Evolutionary conservation across 1,140 invertebrate genomes (phyloP).

Genomic region (Nautilus pompilius): DNA sequence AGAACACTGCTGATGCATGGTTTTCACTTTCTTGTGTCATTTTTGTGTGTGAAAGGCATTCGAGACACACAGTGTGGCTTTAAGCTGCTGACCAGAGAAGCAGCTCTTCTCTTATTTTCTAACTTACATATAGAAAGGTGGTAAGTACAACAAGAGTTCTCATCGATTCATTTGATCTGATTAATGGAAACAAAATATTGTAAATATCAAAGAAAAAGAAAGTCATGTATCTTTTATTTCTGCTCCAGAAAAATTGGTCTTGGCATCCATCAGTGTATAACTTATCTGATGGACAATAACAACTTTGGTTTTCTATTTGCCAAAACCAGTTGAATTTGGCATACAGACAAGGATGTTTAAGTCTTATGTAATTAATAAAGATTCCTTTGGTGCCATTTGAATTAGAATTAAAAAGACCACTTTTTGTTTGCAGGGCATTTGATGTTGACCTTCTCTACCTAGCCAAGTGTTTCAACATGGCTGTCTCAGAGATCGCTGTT

Average conservation of each 20-base stretch:
- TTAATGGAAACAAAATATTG: too few species aligned
- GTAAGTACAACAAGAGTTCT: conserved; percentile 63
- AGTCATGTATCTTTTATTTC: background rate
- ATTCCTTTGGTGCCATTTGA: too few species aligned
- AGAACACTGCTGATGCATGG: conserved; percentile 96
- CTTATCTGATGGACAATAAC: too few species aligned
- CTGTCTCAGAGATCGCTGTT: conserved; percentile 86
- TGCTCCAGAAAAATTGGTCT: background rate
- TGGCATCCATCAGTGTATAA: background rate
- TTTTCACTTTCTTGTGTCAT: conserved; percentile 93
- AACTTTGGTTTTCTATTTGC: too few species aligned
- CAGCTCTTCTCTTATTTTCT: conserved; percentile 77
- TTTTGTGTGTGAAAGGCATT: conserved; percentile 83
- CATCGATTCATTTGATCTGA: background rate
- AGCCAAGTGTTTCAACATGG: conserved; percentile 81
- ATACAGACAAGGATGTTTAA: too few species aligned
- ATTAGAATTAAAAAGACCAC: background rate
- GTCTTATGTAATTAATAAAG: too few species aligned
- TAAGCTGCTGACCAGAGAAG: conserved; percentile 86
- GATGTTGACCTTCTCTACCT: conserved; percentile 97
- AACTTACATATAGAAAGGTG: conserved; percentile 96
- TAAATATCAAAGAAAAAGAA: background rate
- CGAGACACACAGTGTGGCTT: conserved; percentile 99
- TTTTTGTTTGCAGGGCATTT: conserved; percentile 77
- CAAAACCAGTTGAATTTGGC: too few species aligned